phyloP scores from a whole-genome alignment of 1,140 invertebrate species.

The Adelges cooleyi region DNA sequence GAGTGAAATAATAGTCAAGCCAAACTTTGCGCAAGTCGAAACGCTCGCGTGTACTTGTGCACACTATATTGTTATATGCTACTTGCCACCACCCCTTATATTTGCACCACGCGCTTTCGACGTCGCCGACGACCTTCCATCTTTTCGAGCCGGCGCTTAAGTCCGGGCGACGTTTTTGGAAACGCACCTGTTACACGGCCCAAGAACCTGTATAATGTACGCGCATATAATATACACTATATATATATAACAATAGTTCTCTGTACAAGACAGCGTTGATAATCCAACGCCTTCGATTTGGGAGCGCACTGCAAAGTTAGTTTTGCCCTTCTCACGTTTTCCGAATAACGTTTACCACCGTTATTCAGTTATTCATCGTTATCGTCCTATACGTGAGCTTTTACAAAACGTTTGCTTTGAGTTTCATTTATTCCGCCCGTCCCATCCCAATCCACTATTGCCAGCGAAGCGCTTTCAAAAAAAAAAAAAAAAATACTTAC shows the following conservation, averaged over 20 bases:
- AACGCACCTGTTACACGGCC: constrained; percentile 14
- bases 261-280: constrained; percentile 10
- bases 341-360: constrained; percentile 16
- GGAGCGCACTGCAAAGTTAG: background rate
- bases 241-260: background rate
- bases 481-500: no score
- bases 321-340: constrained; percentile 22
- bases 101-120: no score
- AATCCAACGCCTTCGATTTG: constrained; percentile 11
- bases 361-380: constrained; percentile 26
- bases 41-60: no score
- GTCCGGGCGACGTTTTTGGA: background rate
- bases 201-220: background rate
- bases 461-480: no score
- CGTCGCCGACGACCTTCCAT: no score
- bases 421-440: no score
- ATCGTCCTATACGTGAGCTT: background rate
- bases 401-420: background rate
- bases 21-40: no score
- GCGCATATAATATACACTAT: background rate
- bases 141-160: no score
- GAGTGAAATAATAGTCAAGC: background rate
- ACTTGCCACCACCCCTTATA: no score
- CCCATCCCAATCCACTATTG: no score
- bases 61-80: no score